Conservation (phyloP, 2,888 invertebrate species). For the Chaetogeoica ovagalla region DNA sequence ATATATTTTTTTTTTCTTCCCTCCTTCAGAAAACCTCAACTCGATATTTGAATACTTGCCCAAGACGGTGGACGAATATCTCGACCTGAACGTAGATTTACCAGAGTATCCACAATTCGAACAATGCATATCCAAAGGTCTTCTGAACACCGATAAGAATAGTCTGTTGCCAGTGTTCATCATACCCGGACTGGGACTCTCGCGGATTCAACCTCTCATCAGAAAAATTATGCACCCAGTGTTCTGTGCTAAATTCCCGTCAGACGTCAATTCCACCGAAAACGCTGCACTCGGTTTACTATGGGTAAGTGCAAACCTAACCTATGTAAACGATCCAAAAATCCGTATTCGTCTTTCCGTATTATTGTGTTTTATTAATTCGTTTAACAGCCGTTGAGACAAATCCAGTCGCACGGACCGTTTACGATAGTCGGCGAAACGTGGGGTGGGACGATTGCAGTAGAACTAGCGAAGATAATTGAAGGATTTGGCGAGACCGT, state of each 20-base stretch:
- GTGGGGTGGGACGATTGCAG: slow-evolving; percentile 66
- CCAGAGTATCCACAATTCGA: slow-evolving; percentile 41
- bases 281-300: slow-evolving; percentile 52
- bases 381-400: slow-evolving; percentile 51
- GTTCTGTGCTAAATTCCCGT: slow-evolving; percentile 59
- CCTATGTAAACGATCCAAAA: background rate
- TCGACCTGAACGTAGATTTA: slow-evolving; percentile 47
- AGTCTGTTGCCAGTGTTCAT: slow-evolving; percentile 54
- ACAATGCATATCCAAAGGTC: slow-evolving; percentile 47
- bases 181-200: slow-evolving; percentile 54
- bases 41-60: slow-evolving; percentile 33
- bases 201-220: slow-evolving; percentile 54
- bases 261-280: slow-evolving; percentile 35
- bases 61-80: slow-evolving; percentile 40
- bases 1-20: background rate
- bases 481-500: slow-evolving; percentile 55
- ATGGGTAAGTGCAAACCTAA: slow-evolving; percentile 54
- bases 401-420: slow-evolving; percentile 59
- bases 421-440: slow-evolving; percentile 66
- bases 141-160: slow-evolving; percentile 39
- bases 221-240: slow-evolving; percentile 59
- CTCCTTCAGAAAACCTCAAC: slow-evolving; percentile 10
- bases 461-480: slow-evolving; percentile 61
- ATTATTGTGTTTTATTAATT: background rate
- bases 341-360: background rate